phyloP scores from a whole-genome alignment of 2,888 invertebrate genomes.

The Eupithecia subfuscata region DNA sequence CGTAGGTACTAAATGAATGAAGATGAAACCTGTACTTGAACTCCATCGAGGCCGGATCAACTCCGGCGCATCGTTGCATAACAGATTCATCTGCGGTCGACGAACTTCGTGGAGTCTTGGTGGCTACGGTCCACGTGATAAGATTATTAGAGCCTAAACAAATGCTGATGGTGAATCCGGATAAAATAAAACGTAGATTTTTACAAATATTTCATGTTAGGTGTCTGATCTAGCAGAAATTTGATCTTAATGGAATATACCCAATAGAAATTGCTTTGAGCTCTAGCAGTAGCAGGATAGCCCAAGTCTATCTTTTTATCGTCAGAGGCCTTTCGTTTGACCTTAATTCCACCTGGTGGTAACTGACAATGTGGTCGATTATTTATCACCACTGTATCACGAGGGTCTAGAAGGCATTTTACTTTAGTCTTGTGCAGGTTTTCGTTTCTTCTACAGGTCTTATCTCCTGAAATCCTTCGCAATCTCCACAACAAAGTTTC shows the following conservation, averaged over 20 bases:
- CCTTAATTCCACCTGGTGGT: too few relatives aligned
- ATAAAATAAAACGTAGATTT: neutral
- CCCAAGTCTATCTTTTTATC: too few relatives aligned
- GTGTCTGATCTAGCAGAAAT: neutral
- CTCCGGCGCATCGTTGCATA: conserved; percentile 54
- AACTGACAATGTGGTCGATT: too few relatives aligned
- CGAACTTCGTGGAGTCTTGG: conserved; percentile 14
- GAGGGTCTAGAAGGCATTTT: too few relatives aligned
- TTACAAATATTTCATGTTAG: neutral
- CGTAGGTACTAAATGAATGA: conserved; percentile 24
- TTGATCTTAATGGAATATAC: neutral
- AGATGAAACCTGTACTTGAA: conserved; percentile 33
- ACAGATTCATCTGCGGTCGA: conserved; percentile 38
- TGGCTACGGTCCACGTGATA: neutral
- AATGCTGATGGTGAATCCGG: neutral
- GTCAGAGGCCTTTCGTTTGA: too few relatives aligned
- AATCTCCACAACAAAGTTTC: too few relatives aligned
- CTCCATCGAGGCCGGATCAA: conserved; percentile 44
- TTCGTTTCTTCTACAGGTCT: too few relatives aligned
- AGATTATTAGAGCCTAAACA: neutral
- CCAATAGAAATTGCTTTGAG: too few relatives aligned
- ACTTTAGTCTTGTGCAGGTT: too few relatives aligned
- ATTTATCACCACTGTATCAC: too few relatives aligned
- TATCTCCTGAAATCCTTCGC: too few relatives aligned
- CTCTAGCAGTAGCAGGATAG: too few relatives aligned